Conservation (phyloP, 1,140 invertebrate genomes). For the Lucilia sericata region DNA sequence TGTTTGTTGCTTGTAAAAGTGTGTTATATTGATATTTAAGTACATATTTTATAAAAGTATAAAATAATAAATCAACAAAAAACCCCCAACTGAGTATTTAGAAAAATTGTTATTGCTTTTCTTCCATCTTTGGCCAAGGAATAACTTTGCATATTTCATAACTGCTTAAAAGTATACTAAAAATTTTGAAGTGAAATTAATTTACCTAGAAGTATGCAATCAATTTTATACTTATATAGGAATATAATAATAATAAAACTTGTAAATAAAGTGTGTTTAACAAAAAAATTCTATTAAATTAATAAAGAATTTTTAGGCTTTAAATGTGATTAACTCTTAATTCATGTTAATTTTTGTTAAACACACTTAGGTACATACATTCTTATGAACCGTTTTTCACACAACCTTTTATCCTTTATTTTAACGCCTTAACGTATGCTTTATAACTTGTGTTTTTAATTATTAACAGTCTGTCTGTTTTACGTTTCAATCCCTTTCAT, state of each 20-base stretch:
- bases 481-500: neutral
- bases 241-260: neutral
- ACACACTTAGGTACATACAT: neutral
- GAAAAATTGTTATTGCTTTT: neutral
- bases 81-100: neutral
- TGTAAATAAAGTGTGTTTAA: neutral
- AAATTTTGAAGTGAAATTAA: neutral
- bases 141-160: neutral
- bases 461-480: neutral
- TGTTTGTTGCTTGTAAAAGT: too few species aligned
- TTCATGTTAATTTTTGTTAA: neutral
- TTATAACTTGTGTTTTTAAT: neutral
- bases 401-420: neutral
- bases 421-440: neutral
- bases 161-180: constrained; percentile 3
- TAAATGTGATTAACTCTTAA: neutral
- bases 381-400: neutral
- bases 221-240: neutral
- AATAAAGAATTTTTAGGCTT: neutral
- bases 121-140: neutral
- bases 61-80: neutral
- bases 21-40: too few species aligned
- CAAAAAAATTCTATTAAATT: neutral
- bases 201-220: neutral
- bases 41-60: neutral